Percentiles rank a stretch among this genome's conserved stretches.
Evolutionary conservation across 2,797 vertebrate genomes (phyloP).

Genomic region (Brachymystax lenok): DNA sequence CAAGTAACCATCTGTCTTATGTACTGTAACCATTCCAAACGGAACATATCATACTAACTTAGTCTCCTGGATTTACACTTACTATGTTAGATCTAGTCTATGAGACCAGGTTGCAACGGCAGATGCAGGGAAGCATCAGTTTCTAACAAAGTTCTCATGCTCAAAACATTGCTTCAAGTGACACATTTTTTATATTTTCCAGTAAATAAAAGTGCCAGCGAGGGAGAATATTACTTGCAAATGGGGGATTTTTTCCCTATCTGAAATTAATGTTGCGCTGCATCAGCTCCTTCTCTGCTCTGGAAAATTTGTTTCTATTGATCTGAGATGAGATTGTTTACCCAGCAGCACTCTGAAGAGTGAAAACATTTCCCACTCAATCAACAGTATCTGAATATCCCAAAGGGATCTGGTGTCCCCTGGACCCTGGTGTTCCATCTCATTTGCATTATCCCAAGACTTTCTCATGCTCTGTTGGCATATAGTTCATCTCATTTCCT

Average conservation of each 20-base stretch:
- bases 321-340: neutral
- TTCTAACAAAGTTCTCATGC: neutral
- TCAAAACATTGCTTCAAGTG: neutral
- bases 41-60: no score
- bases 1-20: no score
- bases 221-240: neutral
- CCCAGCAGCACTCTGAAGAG: neutral
- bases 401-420: neutral
- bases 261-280: neutral
- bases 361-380: neutral
- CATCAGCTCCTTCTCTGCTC: neutral
- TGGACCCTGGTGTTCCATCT: neutral
- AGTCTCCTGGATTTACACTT: no score
- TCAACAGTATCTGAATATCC: neutral
- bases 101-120: no score
- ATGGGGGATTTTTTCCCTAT: neutral
- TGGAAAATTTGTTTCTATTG: neutral
- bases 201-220: neutral
- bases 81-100: no score
- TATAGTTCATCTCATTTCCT: slow-evolving; percentile 38
- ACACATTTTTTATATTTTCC: neutral
- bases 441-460: slow-evolving; percentile 34
- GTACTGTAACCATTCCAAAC: no score
- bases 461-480: slow-evolving; percentile 47
- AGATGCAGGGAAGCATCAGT: no score